A percentile compares a stretch with the other conserved stretches of the same genome.
phyloP scores from a whole-genome alignment of 2,888 invertebrate genomes.

The Apotomis capreana region DNA sequence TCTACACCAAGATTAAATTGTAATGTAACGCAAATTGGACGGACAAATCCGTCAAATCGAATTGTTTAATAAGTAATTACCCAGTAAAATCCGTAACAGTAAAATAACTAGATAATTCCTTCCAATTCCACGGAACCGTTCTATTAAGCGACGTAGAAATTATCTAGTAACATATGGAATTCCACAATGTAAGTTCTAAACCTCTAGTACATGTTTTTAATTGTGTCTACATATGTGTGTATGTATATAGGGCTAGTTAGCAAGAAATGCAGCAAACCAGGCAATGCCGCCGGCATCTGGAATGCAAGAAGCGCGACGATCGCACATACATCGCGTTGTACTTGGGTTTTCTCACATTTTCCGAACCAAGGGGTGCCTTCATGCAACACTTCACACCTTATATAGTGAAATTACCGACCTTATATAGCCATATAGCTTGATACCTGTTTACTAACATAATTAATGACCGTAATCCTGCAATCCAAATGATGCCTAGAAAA shows the following conservation, averaged over 20 bases:
- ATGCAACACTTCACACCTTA: neutral
- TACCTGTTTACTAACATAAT: too few species aligned
- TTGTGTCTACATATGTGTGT: slow-evolving; percentile 14
- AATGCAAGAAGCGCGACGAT: slow-evolving; percentile 70
- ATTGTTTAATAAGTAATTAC: too few species aligned
- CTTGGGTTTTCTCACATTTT: slow-evolving; percentile 77
- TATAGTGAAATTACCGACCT: too few species aligned
- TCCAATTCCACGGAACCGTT: too few species aligned
- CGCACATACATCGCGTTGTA: slow-evolving; percentile 63
- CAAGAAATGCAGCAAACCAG: slow-evolving; percentile 59
- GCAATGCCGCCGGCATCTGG: slow-evolving; percentile 56
- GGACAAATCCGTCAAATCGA: too few species aligned
- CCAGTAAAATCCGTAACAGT: too few species aligned
- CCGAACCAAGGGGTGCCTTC: slow-evolving; percentile 65
- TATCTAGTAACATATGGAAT: neutral
- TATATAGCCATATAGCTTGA: too few species aligned
- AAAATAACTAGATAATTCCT: too few species aligned
- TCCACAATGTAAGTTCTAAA: neutral
- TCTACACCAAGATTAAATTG: neutral
- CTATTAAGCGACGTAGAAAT: too few species aligned
- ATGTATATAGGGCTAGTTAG: slow-evolving; percentile 38
- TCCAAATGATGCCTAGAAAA: too few species aligned
- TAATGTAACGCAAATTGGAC: too few species aligned
- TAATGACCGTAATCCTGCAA: too few species aligned
- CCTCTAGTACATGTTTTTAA: slow-evolving; percentile 2